Conservation (phyloP, 1,140 invertebrate genomes). For the Probaryconus sp. region DNA sequence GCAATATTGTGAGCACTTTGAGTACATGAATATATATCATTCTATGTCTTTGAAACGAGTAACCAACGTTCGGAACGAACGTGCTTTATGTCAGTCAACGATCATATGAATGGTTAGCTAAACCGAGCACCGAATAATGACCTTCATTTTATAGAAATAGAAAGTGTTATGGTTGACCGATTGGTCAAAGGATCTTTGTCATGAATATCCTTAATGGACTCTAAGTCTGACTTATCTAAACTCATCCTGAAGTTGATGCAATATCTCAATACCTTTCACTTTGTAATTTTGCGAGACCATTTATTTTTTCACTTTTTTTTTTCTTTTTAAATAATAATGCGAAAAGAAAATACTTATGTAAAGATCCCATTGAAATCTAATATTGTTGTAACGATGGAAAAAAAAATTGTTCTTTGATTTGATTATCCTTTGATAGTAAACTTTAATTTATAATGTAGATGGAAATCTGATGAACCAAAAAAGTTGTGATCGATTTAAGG, state of each 20-base stretch:
- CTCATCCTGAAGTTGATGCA: conserved; percentile 19
- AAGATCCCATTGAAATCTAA: too few species aligned
- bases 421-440: conserved; percentile 6
- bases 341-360: too few species aligned
- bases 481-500: too few species aligned
- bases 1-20: conserved; percentile 7
- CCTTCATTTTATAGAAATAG: conserved; percentile 59
- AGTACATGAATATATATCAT: conserved; percentile 5
- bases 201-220: conserved; percentile 38
- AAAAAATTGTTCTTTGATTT: too few species aligned
- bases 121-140: conserved; percentile 55
- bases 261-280: conserved; percentile 57
- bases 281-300: conserved; percentile 4
- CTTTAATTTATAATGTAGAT: too few species aligned
- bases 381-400: too few species aligned
- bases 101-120: conserved; percentile 37
- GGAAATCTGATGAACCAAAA: too few species aligned
- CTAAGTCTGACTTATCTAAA: conserved; percentile 16
- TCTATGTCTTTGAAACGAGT: conserved; percentile 29
- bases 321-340: too few species aligned
- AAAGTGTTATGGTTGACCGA: conserved; percentile 55
- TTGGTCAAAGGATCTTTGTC: conserved; percentile 31
- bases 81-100: conserved; percentile 31
- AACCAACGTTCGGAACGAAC: conserved; percentile 50
- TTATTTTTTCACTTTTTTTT: too few species aligned